These are phyloP conservation scores for Brachypalpus laphriformis DNA, from an alignment of 2,888 invertebrate species.

Conservation along the genomic window DNA sequence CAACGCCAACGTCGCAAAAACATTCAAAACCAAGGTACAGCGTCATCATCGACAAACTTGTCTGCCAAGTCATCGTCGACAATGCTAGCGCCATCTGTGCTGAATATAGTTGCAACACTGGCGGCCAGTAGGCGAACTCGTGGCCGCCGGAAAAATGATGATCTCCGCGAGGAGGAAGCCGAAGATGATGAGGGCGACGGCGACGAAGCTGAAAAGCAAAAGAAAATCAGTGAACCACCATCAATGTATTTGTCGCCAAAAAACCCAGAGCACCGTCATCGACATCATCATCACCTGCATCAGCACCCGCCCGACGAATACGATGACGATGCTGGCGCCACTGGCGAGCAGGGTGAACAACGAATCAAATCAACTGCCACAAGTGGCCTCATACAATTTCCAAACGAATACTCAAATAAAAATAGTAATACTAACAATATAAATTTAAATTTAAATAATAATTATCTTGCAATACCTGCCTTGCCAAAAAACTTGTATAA, in stretches of 20 bases:
- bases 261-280: conserved; percentile 55
- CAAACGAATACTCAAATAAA: conserved; percentile 82
- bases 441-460: conserved; percentile 67
- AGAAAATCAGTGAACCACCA: conserved; percentile 33
- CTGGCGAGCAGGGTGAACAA: conserved; percentile 45
- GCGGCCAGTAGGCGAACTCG: conserved; percentile 80
- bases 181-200: conserved; percentile 63
- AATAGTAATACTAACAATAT: conserved; percentile 77
- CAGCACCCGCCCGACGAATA: conserved; percentile 65
- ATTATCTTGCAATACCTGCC: conserved; percentile 82
- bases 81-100: conserved; percentile 78
- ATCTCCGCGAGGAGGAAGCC: conserved; percentile 34
- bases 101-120: conserved; percentile 80
- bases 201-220: conserved; percentile 30
- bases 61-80: conserved; percentile 79
- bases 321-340: conserved; percentile 28
- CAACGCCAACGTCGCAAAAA: conserved; percentile 75
- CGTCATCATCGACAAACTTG: conserved; percentile 78
- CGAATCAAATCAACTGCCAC: conserved; percentile 60
- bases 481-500: conserved; percentile 82
- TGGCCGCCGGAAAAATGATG: conserved; percentile 79
- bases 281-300: conserved; percentile 53
- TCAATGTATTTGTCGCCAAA: conserved; percentile 58
- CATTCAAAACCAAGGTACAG: conserved; percentile 75
- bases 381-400: conserved; percentile 76